Conservation (phyloP, 2,797 vertebrate genomes). For the Macropodus opercularis region DNA sequence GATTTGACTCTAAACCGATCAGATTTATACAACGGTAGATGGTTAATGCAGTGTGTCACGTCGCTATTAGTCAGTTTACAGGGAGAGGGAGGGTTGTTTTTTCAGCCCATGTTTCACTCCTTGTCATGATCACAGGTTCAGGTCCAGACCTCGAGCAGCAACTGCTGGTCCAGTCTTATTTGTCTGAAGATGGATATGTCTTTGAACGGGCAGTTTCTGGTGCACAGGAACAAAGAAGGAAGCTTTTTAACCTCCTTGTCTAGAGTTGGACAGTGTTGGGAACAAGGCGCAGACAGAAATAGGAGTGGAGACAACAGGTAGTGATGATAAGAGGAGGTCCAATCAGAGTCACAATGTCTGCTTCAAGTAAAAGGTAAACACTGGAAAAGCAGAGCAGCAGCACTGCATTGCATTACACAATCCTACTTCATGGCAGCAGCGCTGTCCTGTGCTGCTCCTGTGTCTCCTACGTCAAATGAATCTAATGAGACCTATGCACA, state of each 20-base stretch:
- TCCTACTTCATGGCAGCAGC: slow-evolving; percentile 34
- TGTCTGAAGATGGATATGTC: slow-evolving; percentile 27
- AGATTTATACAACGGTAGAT: slow-evolving; percentile 36
- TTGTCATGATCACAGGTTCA: slow-evolving; percentile 44
- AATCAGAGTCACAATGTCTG: slow-evolving; percentile 42
- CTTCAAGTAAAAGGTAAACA: slow-evolving; percentile 50
- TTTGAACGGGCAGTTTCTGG: slow-evolving; percentile 23
- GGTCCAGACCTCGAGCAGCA: slow-evolving; percentile 41
- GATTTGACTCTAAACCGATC: slow-evolving; percentile 35
- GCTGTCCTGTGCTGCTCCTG: slow-evolving; percentile 21
- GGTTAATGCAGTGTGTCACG: slow-evolving; percentile 19
- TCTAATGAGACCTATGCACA: slow-evolving; percentile 8
- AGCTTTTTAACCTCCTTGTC: slow-evolving; percentile 30
- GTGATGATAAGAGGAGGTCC: slow-evolving; percentile 37
- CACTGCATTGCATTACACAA: slow-evolving; percentile 34
- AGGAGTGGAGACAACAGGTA: slow-evolving; percentile 18
- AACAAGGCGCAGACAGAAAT: slow-evolving; percentile 21
- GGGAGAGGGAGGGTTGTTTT: slow-evolving; percentile 16
- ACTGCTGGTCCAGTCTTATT: slow-evolving; percentile 27
- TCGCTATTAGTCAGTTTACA: slow-evolving; percentile 20
- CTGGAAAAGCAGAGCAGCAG: slow-evolving; percentile 41
- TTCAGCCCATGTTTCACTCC: slow-evolving; percentile 27
- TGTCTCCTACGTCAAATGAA: slow-evolving; percentile 31
- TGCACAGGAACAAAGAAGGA: slow-evolving; percentile 16
- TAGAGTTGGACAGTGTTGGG: slow-evolving; percentile 12